Conservation (phyloP, 2,888 invertebrate genomes). For the Cerastis leucographa region DNA sequence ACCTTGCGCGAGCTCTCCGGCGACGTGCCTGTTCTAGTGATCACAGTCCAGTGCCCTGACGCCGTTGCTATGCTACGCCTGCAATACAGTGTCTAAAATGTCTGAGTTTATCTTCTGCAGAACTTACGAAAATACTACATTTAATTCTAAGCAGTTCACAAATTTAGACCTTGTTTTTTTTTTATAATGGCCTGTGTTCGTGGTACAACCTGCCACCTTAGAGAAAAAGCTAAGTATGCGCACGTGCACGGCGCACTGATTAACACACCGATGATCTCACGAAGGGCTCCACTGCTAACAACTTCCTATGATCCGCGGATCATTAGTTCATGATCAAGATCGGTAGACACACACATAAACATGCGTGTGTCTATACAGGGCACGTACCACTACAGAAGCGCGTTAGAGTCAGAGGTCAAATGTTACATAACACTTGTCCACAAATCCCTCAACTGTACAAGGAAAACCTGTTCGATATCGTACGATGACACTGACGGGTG, state of each 20-base stretch:
- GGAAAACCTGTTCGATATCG: not conserved
- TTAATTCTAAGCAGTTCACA: not conserved
- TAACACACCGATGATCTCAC: not conserved
- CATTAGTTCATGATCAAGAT: not conserved
- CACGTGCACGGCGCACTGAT: not conserved
- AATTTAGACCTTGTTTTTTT: not conserved
- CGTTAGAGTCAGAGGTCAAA: not conserved
- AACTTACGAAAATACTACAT: not conserved
- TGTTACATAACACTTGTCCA: conserved; percentile 2
- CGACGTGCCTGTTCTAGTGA: conserved; percentile 3
- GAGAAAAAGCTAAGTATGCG: not conserved
- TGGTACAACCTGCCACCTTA: not conserved
- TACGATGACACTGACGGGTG: not conserved
- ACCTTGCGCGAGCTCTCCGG: conserved; percentile 35
- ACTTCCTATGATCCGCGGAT: not conserved
- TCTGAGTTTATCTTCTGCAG: not conserved
- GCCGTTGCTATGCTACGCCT: not conserved
- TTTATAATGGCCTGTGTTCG: not conserved
- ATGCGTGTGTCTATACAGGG: not conserved
- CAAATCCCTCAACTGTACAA: not conserved
- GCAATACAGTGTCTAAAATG: not conserved
- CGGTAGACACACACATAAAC: not conserved
- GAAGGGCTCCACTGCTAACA: not conserved
- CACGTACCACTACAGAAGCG: not conserved
- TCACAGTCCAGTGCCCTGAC: conserved; percentile 1